Evolutionary conservation across 2,888 invertebrate species (phyloP), one percentile per base, ranked within the genome.

Genomic region (Norana najaformis): DNA sequence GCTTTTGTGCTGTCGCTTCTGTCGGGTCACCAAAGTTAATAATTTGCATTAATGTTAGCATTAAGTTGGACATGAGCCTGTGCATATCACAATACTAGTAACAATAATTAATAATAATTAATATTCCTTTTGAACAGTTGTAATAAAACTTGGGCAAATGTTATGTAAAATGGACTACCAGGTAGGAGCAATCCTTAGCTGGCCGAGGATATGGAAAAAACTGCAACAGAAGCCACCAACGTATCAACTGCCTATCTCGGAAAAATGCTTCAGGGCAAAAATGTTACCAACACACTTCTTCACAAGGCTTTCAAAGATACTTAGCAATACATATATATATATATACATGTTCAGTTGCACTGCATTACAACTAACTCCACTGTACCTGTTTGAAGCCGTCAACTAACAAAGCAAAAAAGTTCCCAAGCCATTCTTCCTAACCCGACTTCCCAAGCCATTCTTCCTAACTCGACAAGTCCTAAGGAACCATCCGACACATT

Each of bases 91-190:
- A 69, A 69, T 69, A 69, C n/a, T 69, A 69, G n/a, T 11, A 69
- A 69, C n/a, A 53, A 53, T 69, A 69, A 69, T 30, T n/a, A 69
- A 69, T 69, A 69, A n/a, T n/a, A 69, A 13, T 69, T n/a, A 69
- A 41, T 69, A 4, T 23, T 20, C 47, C 30, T n/a, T n/a, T 69
- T 69, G 30, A n/a, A n/a, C 69, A 69, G 1, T 69, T 69, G 69
- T 16, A 69, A 69, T 69, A 69, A 69, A 53, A n/a, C 69, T 69
- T 69, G 30, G 69, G n/a, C 69, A 69, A 69, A 69, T n/a, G n/a
- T n/a, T n/a, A 69, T 69, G 69, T 69, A 69, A 69, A 69, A 69
- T n/a, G n/a, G 69, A 69, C 69, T 69, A n/a, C n/a, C 69, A 69
- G 69, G n/a, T n/a, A 69, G 69, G n/a, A 1, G n/a, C 30, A n/a